These are phyloP conservation scores for Habrosyne pyritoides DNA, from an alignment of 2,888 invertebrate genomes.

Conservation along the genomic window DNA sequence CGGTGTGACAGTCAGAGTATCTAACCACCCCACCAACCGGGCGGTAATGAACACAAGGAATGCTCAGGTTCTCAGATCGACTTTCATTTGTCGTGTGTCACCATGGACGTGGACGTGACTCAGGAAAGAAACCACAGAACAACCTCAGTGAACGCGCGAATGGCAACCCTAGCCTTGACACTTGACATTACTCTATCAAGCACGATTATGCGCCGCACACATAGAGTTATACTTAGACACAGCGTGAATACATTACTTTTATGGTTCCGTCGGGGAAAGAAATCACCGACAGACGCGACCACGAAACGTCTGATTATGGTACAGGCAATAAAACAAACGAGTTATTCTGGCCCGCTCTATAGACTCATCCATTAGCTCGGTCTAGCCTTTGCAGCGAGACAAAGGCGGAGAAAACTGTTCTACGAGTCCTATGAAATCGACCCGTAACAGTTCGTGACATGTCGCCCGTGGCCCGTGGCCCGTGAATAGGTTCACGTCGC, in stretches of 20 bases:
- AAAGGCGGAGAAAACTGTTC: neutral
- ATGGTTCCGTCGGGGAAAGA: neutral
- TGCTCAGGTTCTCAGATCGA: neutral
- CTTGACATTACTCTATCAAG: conserved; percentile 52
- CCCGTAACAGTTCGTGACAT: conserved; percentile 2
- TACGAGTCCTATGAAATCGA: neutral
- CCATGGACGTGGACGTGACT: conserved; percentile 20
- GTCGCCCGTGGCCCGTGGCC: neutral
- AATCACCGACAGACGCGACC: neutral
- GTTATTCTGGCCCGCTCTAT: neutral
- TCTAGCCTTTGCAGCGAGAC: neutral
- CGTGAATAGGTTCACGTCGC: neutral
- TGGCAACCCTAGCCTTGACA: conserved; percentile 53
- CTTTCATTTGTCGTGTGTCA: neutral
- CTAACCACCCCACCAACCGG: too few relatives aligned
- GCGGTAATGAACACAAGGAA: too few relatives aligned
- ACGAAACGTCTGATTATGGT: neutral
- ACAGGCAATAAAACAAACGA: conserved; percentile 1
- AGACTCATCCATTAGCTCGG: neutral
- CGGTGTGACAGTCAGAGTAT: too few relatives aligned
- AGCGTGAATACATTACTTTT: conserved; percentile 6
- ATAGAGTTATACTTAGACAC: conserved; percentile 17
- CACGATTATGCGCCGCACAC: conserved; percentile 28
- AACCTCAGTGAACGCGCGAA: conserved; percentile 20
- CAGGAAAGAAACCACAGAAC: conserved; percentile 13